Base-by-base conservation (phyloP, 2,113 vertebrate species). In the Cinclus cinclus region DNA sequence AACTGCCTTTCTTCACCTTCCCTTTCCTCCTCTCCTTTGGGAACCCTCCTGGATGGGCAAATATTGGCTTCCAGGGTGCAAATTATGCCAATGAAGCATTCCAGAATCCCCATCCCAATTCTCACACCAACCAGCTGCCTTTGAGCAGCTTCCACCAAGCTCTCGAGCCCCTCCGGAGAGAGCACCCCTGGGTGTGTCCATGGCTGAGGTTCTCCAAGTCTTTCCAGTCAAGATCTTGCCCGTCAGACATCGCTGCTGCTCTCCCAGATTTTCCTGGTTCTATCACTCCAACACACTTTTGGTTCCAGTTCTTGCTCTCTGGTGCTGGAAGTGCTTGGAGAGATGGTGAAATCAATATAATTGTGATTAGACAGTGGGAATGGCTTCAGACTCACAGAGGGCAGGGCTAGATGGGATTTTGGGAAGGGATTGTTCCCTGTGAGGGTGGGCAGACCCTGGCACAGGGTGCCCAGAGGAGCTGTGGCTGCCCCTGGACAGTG, bases 181-280 rank as follows among this genome's bases (percentile, higher is more conserved):
- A 90, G 60, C 64, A 27, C 6, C 73, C 19, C 1, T 2, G 20
- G 23, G 0, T 16, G 7, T 7, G 6, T 8, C 47, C 41, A 7
- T 21, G 18, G 23, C 0, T 49, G 9, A 2, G 12, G 15, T 5
- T 59, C 76, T 60, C 30, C 67, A 7, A 25, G 28, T 2, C 33
- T 46, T 73, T 8, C 47, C 69, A 64, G 35, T 49, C n/a, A 30
- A 20, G 42, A 33, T 21, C 49, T 44, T 56, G 39, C 25, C 42
- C 0, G 0, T 3, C 33, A 47, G 47, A 6, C 17, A 5, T 49
- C 1, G 0, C 14, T 84, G 63, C 60, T 85, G 17, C n/a, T 64
- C 58, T 63, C 67, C 53, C 50, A 31, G 0, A 31, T 35, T 22
- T 9, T 74, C 21, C 20, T n/a, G 59, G 6, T 30, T 21, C 37